Conservation (phyloP, 30 jellyfish, hydroid and myxozoan genomes). For the Pelagia noctiluca region DNA sequence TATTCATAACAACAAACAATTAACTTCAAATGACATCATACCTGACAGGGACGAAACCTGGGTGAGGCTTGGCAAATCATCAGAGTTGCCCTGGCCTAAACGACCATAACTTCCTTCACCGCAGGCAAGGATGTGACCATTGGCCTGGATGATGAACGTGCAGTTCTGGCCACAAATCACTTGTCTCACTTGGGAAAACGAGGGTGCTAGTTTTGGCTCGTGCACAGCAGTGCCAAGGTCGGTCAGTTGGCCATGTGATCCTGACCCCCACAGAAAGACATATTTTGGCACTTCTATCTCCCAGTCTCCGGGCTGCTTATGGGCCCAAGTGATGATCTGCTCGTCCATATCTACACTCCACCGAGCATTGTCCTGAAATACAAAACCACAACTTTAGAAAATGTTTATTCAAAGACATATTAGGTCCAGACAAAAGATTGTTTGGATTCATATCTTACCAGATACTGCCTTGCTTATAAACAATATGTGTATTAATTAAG, state of each 20-base stretch:
- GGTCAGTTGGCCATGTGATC: conserved; percentile 81
- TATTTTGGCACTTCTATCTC: conserved; percentile 65
- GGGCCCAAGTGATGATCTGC: conserved; percentile 80
- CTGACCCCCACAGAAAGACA: conserved; percentile 89
- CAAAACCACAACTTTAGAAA: too few species aligned
- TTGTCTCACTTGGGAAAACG: conserved; percentile 73
- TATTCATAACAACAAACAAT: too few species aligned
- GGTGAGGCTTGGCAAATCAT: conserved; percentile 64
- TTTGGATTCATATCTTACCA: too few species aligned
- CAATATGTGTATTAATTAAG: too few species aligned
- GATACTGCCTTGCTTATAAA: too few species aligned
- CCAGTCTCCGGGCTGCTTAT: conserved; percentile 84
- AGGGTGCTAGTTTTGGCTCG: conserved; percentile 60
- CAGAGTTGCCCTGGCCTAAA: conserved; percentile 93
- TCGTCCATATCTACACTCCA: conserved; percentile 85
- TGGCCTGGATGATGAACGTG: conserved; percentile 81
- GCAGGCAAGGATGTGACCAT: conserved; percentile 82
- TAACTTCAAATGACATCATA: too few species aligned
- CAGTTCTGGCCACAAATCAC: conserved; percentile 92
- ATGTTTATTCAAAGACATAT: too few species aligned
- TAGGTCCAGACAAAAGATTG: too few species aligned
- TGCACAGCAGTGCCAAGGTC: conserved; percentile 58
- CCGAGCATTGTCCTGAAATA: conserved; percentile 55
- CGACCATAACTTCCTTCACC: conserved; percentile 96
- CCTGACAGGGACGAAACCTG: conserved; percentile 85